Conservation (phyloP, 2,888 invertebrate genomes). For the Emmelina monodactyla region DNA sequence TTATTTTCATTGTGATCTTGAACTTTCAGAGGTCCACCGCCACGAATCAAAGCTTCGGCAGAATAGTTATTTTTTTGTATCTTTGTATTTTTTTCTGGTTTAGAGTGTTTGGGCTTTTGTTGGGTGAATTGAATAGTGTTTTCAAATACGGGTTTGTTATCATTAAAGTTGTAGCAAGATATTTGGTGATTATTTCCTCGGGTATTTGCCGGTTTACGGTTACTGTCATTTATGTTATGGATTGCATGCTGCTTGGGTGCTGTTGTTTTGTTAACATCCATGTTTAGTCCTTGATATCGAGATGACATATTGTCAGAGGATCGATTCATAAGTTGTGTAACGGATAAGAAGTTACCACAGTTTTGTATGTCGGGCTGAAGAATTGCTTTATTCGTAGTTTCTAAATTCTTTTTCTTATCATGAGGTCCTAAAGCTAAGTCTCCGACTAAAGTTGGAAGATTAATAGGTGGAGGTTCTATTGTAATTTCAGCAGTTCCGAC, state of each 20-base stretch:
- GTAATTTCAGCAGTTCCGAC: conserved; percentile 55
- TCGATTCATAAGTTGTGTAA: conserved; percentile 57
- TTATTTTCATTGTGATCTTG: conserved; percentile 28
- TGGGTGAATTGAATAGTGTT: conserved; percentile 36
- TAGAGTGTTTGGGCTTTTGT: conserved; percentile 35
- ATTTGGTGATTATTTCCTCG: conserved; percentile 38
- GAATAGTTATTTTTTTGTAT: conserved; percentile 53
- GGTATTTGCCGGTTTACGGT: conserved; percentile 32
- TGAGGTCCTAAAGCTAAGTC: conserved; percentile 56
- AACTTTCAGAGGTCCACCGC: conserved; percentile 45
- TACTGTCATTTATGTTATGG: conserved; percentile 32
- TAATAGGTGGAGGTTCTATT: conserved; percentile 56
- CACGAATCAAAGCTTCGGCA: conserved; percentile 48
- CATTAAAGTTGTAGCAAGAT: conserved; percentile 41
- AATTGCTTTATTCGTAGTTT: conserved; percentile 28
- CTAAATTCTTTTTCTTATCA: conserved; percentile 47
- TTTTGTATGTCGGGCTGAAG: conserved; percentile 43
- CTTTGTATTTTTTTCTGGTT: conserved; percentile 42
- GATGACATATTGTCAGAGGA: conserved; percentile 41
- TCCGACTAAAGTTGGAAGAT: conserved; percentile 52
- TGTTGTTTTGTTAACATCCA: conserved; percentile 30
- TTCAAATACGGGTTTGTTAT: conserved; percentile 40
- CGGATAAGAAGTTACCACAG: conserved; percentile 53
- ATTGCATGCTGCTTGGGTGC: conserved; percentile 34
- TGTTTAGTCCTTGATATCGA: conserved; percentile 34